Conservation (phyloP, 1,140 invertebrate genomes). For the Pissodes strobi region DNA sequence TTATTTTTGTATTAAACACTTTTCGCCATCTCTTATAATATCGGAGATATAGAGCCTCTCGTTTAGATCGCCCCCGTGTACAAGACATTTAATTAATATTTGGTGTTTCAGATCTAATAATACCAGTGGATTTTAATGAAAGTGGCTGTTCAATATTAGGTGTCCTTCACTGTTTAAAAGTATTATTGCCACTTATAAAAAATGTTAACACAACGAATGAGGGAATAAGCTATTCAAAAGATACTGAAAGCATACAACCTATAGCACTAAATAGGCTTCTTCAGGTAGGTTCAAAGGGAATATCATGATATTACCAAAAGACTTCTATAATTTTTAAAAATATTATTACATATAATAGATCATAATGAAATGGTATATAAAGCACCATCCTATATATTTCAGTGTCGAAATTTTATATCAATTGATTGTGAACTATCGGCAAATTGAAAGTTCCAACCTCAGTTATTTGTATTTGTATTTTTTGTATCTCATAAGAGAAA, state of each 20-base stretch:
- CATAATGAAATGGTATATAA: too few species aligned
- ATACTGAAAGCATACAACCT: constrained; percentile 31
- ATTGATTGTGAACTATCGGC: too few species aligned
- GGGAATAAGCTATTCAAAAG: constrained; percentile 13
- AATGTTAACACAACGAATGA: constrained; percentile 8
- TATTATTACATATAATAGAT: too few species aligned
- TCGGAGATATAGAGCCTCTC: too few species aligned
- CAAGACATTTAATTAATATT: too few species aligned
- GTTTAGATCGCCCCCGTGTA: too few species aligned
- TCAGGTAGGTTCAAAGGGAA: constrained; percentile 38
- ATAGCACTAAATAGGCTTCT: constrained; percentile 40
- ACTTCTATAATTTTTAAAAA: not conserved
- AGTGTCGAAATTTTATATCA: too few species aligned
- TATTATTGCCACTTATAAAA: constrained; percentile 60
- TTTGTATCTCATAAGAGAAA: too few species aligned
- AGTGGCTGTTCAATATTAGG: constrained; percentile 61
- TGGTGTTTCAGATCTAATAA: constrained; percentile 47
- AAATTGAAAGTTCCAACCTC: too few species aligned
- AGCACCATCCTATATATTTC: too few species aligned
- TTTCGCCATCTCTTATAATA: too few species aligned
- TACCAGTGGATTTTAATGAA: constrained; percentile 57
- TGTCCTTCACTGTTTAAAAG: constrained; percentile 66
- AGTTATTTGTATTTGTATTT: constrained; percentile 9
- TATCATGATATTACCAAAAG: not conserved
- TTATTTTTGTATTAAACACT: too few species aligned